A percentile compares a stretch with the other conserved stretches of the same genome.
Conservation (phyloP, 1,140 invertebrate genomes). For the Drosophila repleta region DNA sequence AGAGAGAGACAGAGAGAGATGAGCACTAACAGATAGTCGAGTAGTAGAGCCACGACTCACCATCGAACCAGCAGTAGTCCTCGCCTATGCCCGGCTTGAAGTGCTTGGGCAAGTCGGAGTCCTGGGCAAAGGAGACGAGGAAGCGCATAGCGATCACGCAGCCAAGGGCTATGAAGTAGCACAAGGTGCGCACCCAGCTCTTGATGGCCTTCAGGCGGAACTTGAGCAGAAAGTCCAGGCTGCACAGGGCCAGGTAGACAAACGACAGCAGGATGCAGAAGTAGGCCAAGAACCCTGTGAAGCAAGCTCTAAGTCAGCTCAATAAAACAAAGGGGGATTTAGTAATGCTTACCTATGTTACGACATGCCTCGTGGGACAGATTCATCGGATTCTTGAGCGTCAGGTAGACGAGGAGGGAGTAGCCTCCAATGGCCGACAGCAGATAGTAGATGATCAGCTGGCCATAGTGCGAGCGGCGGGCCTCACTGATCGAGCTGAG, state of each 20-base stretch:
- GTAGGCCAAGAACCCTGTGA: constrained; percentile 87
- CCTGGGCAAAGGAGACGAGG: constrained; percentile 85
- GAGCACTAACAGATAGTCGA: too few relatives aligned
- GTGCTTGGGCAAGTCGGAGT: constrained; percentile 83
- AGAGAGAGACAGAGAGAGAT: neutral
- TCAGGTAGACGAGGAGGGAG: constrained; percentile 65
- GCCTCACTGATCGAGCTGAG: constrained; percentile 63
- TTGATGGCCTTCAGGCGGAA: constrained; percentile 85
- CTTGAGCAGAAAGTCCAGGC: constrained; percentile 90
- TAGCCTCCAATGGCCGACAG: constrained; percentile 58
- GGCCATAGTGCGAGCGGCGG: constrained; percentile 69
- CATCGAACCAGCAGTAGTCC: constrained; percentile 86
- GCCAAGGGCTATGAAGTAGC: constrained; percentile 87
- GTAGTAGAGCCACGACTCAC: too few relatives aligned
- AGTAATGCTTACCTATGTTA: constrained; percentile 58
- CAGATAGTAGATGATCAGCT: constrained; percentile 74
- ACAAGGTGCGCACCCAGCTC: constrained; percentile 85
- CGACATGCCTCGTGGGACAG: constrained; percentile 65
- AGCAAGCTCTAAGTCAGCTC: neutral
- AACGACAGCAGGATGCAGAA: constrained; percentile 90
- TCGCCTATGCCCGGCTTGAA: constrained; percentile 85
- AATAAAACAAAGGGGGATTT: rapidly evolving
- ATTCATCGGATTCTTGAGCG: constrained; percentile 73
- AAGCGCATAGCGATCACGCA: constrained; percentile 86
- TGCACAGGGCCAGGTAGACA: constrained; percentile 91